phyloP scores from a whole-genome alignment of 2,888 invertebrate species.

The Labia minor region DNA sequence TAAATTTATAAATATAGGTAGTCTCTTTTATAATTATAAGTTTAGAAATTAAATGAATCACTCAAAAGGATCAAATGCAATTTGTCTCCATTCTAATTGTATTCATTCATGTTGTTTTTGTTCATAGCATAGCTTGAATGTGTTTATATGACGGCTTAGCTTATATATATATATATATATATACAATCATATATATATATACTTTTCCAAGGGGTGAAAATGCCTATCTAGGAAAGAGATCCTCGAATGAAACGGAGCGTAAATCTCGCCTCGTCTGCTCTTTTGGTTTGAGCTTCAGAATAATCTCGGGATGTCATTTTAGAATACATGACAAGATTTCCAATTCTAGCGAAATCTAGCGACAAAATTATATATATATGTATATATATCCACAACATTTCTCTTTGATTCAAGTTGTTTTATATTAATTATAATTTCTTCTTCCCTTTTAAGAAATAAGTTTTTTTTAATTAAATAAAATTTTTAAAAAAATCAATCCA shows the following conservation, averaged over 20 bases:
- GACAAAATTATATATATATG: background rate
- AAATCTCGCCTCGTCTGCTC: constrained; percentile 13
- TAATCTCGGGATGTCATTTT: background rate
- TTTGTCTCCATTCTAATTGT: background rate
- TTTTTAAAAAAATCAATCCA: too few relatives aligned
- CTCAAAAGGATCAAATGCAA: background rate
- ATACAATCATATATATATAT: background rate
- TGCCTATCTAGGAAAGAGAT: constrained; percentile 13
- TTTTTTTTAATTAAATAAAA: too few relatives aligned
- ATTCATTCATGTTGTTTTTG: background rate
- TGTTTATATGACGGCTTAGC: background rate
- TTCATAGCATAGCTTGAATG: background rate
- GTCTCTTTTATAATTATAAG: too few relatives aligned
- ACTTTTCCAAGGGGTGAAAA: background rate
- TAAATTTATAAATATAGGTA: too few relatives aligned
- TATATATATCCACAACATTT: too few relatives aligned
- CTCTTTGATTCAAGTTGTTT: too few relatives aligned
- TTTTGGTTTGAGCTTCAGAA: constrained; percentile 4
- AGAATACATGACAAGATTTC: constrained; percentile 13
- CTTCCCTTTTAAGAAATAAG: too few relatives aligned
- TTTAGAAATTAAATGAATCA: background rate
- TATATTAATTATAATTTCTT: too few relatives aligned
- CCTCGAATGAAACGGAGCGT: background rate
- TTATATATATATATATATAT: background rate
- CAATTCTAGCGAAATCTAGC: background rate